phyloP scores from a whole-genome alignment of 2,797 vertebrate species.

The Lacerta agilis region DNA sequence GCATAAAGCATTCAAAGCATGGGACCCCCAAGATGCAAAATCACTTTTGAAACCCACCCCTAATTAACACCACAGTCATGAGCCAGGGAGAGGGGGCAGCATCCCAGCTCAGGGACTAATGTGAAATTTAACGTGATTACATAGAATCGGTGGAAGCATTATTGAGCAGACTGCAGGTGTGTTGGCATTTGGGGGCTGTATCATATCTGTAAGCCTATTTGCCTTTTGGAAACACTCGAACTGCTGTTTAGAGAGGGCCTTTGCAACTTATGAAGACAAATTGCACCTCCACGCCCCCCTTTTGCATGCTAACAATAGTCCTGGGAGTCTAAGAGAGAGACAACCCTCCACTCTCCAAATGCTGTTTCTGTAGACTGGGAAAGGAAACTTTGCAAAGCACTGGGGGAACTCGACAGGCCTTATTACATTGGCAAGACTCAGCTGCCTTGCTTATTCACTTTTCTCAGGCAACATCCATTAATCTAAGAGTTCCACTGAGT shows the following conservation, averaged over 20 bases:
- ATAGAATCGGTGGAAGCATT: neutral
- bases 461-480: slow-evolving; percentile 9
- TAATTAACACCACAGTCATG: neutral
- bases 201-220: neutral
- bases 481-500: neutral
- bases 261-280: slow-evolving; percentile 24
- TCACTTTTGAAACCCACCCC: neutral
- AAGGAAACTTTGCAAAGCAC: neutral
- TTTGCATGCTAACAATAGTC: slow-evolving; percentile 1
- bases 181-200: neutral
- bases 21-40: no score
- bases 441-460: neutral
- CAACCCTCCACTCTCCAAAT: neutral
- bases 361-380: neutral
- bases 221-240: neutral
- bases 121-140: neutral
- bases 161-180: neutral
- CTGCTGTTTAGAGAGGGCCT: neutral
- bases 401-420: neutral
- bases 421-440: neutral
- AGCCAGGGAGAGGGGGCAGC: neutral
- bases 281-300: neutral
- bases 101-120: no score
- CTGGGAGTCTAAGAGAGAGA: neutral
- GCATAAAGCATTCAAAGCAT: neutral